Conservation (phyloP, 2,888 invertebrate species). For the Ptycholaimellus sp. region DNA sequence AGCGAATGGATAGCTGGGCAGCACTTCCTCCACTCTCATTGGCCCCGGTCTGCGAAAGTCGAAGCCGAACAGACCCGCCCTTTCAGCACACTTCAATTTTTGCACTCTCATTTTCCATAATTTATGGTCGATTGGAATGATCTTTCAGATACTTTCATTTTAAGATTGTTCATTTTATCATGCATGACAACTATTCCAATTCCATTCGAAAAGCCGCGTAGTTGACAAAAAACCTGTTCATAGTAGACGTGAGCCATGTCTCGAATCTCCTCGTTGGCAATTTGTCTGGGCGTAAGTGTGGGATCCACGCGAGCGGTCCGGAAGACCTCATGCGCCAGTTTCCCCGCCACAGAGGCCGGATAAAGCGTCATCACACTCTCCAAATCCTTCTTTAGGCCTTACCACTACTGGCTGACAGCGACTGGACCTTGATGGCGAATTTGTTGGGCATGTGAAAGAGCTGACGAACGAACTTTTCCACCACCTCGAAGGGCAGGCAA, state of each 20-base stretch:
- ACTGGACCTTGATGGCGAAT: slow-evolving; percentile 30
- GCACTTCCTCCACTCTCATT: not conserved
- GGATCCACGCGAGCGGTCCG: not conserved
- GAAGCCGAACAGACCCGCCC: slow-evolving; percentile 5
- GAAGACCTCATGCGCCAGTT: slow-evolving; percentile 4
- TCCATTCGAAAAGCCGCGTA: no score
- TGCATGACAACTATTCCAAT: no score
- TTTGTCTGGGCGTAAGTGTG: not conserved
- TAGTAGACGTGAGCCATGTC: slow-evolving; percentile 6
- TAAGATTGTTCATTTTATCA: no score
- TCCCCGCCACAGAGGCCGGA: slow-evolving; percentile 2
- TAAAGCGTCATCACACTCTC: slow-evolving; percentile 11
- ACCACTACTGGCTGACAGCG: no score
- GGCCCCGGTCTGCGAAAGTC: slow-evolving; percentile 3
- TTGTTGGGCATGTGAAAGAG: slow-evolving; percentile 67
- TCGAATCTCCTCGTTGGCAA: slow-evolving; percentile 6
- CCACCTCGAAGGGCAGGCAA: slow-evolving; percentile 46
- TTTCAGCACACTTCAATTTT: no score
- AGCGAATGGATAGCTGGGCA: not conserved
- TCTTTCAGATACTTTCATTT: no score
- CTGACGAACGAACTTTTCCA: slow-evolving; percentile 60
- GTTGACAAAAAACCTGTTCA: no score
- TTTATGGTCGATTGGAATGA: no score
- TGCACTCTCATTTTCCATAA: no score
- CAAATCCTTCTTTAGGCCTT: no score